Percentiles rank a stretch among this genome's conserved stretches.
Evolutionary conservation across 2,113 vertebrate genomes (phyloP).

Genomic region (Amazona vittata): DNA sequence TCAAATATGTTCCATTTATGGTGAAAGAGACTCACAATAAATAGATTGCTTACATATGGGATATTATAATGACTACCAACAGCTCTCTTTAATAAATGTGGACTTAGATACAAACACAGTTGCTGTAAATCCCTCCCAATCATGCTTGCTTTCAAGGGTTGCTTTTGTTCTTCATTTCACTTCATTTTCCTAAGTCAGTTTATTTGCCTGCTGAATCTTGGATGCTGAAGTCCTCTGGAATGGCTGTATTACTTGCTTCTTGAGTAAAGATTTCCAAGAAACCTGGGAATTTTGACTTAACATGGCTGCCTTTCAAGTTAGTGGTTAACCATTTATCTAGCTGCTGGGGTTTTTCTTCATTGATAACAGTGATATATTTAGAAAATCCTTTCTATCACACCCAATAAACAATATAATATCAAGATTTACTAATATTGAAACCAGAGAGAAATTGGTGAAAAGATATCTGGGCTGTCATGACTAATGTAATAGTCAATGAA

Average conservation of each 20-base stretch:
- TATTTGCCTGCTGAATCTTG: neutral
- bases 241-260: neutral
- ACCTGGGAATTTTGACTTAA: neutral
- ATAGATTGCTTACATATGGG: neutral
- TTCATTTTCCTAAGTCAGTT: neutral
- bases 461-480: neutral
- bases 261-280: neutral
- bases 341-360: fast-evolving
- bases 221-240: neutral
- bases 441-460: neutral
- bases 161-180: neutral
- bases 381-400: neutral
- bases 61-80: neutral
- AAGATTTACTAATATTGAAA: neutral
- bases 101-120: neutral
- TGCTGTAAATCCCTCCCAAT: neutral
- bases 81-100: neutral
- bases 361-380: neutral
- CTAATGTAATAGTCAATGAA: neutral
- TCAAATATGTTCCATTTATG: neutral
- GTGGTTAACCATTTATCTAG: neutral
- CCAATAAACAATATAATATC: neutral
- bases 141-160: neutral
- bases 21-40: neutral
- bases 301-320: neutral